Base-by-base conservation (phyloP, 2,888 invertebrate species). In the Anaspis maculata region DNA sequence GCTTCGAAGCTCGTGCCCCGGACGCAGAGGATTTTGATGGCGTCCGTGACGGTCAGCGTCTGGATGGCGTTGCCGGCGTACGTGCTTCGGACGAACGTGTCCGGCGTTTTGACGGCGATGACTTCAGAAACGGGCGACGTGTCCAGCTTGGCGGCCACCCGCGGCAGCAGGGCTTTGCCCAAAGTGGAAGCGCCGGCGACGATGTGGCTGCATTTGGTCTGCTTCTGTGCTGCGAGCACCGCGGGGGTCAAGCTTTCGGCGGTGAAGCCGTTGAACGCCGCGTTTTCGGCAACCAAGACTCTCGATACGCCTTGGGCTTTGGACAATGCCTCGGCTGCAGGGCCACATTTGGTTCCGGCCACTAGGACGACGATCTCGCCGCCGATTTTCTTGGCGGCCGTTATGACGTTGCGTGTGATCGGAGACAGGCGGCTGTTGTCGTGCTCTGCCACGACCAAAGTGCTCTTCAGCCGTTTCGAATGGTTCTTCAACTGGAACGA, bases 31-130 rank as follows among this genome's bases (percentile, higher is more conserved):
- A 97, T 77, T 68, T 96, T 96, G 1, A 97, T 74, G 1, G 80
- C 64, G 56, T 97, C 96, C 49, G 79, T 84, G 1, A 85, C 81
- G 62, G 89, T 89, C 27, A 97, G 64, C 0, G 94, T 96, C 54
- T 90, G 75, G 40, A 95, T 73, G 3, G 97, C 98, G 72, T 98
- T 98, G 38, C 96, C 85, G n/a, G n/a, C n/a, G 74, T 97, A 98
- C 55, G 96, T 90, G 29, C 91, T 89, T 45, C 97, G 78, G 7
- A 96, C 72, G 70, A 97, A 98, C 0, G 94, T 96, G 52, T 96
- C 94, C 13, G 87, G 72, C 47, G 83, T 79, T 66, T 95, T 90
- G 32, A 98, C 77, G 25, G 77, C 91, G 57, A 89, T 89, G 13
- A 98, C 84, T 59, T 98, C 98, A 19, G 94, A 91, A 38, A 96